Percentiles rank a stretch among this genome's conserved stretches.
Conservation (phyloP, 2,888 invertebrate genomes). For the Proisotoma minuta region DNA sequence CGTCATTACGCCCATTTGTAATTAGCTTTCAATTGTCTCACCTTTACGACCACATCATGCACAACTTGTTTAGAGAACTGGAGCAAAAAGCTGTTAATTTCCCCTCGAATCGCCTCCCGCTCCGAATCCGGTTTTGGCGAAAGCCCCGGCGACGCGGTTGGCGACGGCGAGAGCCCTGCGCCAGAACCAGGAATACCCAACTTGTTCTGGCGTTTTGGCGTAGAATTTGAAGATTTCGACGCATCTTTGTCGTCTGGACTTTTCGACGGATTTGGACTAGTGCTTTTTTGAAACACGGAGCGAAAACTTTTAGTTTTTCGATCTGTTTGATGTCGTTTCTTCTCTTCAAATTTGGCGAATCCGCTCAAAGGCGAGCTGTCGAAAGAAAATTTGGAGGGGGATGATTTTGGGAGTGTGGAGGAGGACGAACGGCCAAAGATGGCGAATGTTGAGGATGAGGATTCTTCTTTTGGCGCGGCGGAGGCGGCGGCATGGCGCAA, state of each 20-base stretch:
- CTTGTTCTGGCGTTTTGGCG: neutral
- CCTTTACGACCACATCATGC: conserved; percentile 64
- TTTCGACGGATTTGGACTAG: conserved; percentile 50
- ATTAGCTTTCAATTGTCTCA: conserved; percentile 63
- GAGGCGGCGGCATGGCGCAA: conserved; percentile 20
- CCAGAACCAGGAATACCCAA: conserved; percentile 30
- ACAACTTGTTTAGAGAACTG: conserved; percentile 53
- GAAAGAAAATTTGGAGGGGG: conserved; percentile 7
- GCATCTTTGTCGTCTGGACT: conserved; percentile 22
- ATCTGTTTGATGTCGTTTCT: conserved; percentile 71
- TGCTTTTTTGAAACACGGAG: conserved; percentile 66
- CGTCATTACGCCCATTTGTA: conserved; percentile 55
- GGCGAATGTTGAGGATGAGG: conserved; percentile 7
- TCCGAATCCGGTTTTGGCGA: conserved; percentile 46
- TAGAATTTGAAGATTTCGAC: neutral
- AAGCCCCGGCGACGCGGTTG: conserved; percentile 20
- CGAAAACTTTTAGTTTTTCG: conserved; percentile 73
- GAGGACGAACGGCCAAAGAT: conserved; percentile 40
- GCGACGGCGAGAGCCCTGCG: conserved; percentile 12
- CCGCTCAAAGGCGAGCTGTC: conserved; percentile 50
- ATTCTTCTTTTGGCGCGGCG: conserved; percentile 10
- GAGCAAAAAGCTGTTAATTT: conserved; percentile 55
- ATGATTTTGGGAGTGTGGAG: neutral
- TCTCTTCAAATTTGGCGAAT: conserved; percentile 81
- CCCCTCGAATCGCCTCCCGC: conserved; percentile 49